Base-by-base conservation (phyloP, 2,113 vertebrate species). In the Sapayoa aenigma region DNA sequence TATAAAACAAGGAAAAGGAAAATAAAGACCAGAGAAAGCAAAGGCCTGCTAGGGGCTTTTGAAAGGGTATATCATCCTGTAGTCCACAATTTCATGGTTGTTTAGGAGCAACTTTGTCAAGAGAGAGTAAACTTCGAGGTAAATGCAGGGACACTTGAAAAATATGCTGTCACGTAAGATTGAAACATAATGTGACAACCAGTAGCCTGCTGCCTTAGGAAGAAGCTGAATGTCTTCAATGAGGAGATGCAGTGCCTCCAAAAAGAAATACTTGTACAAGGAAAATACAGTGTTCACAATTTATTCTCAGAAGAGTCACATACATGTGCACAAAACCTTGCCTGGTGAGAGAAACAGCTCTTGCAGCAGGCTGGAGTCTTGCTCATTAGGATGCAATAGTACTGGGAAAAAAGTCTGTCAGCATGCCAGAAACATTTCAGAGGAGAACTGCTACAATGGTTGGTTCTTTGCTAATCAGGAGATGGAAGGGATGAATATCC, bases 171-270 rank as follows among this genome's bases (percentile, higher is more conserved):
- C 95, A 94, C 77, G 69, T 49, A 60, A 94, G 95, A 95, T 12
- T 96, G 95, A 97, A 96, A 93, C 82, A 33, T 92, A 94, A 91
- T 88, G 92, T 95, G 95, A 97, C 94, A 96, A 90, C 72, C 78
- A 85, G 92, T 52, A 86, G 85, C 68, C 86, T 90, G 59, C 84
- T 95, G 95, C 96, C 96, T 96, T 93, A 90, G 94, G 96, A 97
- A 67, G 91, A 74, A 87, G 63, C 56, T 87, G 87, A 89, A 46
- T 82, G 78, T 62, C 89, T 93, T 87, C 58, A 65, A 80, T 33
- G 94, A 89, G 87, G 66, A 95, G 65, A 79, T 77, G 67, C 65
- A 89, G 66, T 66, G 92, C 67, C 92, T 95, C 56, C 68, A 41
- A 95, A 95, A 92, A 71, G 59, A 92, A 84, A 93, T 77, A 44